Percentiles rank a stretch among this genome's conserved stretches.
Evolutionary conservation across 2,797 vertebrate species (phyloP).

Genomic region (Hydrocynus forskahlii): DNA sequence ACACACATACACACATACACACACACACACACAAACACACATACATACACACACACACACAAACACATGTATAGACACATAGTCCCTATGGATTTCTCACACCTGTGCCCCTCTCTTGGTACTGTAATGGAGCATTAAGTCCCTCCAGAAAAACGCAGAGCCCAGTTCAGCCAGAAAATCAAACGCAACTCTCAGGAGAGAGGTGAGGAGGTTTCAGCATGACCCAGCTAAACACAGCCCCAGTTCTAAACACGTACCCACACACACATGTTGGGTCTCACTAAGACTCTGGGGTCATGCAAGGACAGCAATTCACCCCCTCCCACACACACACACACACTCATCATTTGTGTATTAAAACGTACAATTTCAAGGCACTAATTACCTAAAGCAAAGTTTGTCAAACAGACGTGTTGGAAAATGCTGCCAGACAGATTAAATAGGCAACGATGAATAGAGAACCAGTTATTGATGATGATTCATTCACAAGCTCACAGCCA

Average conservation of each 20-base stretch:
- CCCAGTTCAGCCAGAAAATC: slow-evolving; percentile 24
- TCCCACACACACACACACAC: background rate
- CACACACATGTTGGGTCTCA: background rate
- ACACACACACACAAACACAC: background rate
- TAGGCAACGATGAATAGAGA: too few relatives aligned
- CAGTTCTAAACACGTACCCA: slow-evolving; percentile 2
- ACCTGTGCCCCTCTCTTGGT: slow-evolving; percentile 29
- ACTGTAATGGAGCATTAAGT: slow-evolving; percentile 8
- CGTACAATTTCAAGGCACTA: background rate
- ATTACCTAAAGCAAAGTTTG: background rate
- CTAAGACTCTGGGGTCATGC: background rate
- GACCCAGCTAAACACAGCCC: background rate
- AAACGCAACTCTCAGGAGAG: background rate
- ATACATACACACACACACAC: slow-evolving; percentile 9
- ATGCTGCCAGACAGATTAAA: background rate
- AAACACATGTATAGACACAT: too few relatives aligned
- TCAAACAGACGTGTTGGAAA: background rate
- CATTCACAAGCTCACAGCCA: too few relatives aligned
- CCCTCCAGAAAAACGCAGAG: background rate
- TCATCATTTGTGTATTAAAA: background rate
- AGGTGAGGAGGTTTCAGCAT: background rate
- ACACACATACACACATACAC: background rate
- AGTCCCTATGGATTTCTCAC: slow-evolving; percentile 19
- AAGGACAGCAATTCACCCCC: background rate
- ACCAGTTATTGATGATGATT: too few relatives aligned